Evolutionary conservation across 2,113 vertebrate species (phyloP), one percentile per base, ranked within the genome.

Genomic region (Cricetomys ansorgei): DNA sequence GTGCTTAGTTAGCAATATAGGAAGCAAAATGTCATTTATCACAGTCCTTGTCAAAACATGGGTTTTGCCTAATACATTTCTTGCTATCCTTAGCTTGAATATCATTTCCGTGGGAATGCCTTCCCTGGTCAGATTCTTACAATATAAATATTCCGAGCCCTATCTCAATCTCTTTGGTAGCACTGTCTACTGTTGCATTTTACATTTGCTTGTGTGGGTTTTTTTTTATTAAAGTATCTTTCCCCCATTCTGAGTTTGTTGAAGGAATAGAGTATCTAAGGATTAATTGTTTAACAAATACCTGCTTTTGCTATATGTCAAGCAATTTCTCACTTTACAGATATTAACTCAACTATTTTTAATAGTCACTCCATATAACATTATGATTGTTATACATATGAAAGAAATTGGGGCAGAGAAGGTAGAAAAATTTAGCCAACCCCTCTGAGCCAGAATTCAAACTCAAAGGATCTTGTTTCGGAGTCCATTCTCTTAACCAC

Each of bases 301-400:
- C 3, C 59, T 40, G 21, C 6, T 96, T 97, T 94, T 90, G 91
- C 29, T 31, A 79, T 64, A 29, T 89, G 16, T 80, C 25, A 85
- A 91, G 89, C 0, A 94, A 75, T 89, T 97, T 93, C 67, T 95
- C 29, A 84, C 34, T 92, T 97, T 92, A 85, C 10, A 76, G 94
- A 87, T 90, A 94, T n/a, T 94, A 80, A 80, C 8, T 89, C 75
- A 95, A 87, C 62, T 91, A 73, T 79, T 96, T 93, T 34, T 95
- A 67, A 64, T 37, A 80, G 13, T 34, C 77, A 89, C 17, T 88
- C 17, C 37, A 94, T 16, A 76, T 91, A 75, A 17, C 19, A 84
- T 90, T 84, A 70, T 53, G 45, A 92, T 69, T 88, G 23, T 70
- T 65, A 77, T 64, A 69, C 15, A 88, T 57, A 57, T 69, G 40